A percentile compares a stretch with the other conserved stretches of the same genome.
Evolutionary conservation across 1,140 invertebrate species (phyloP).

Genomic region (Epicauta chinensis): DNA sequence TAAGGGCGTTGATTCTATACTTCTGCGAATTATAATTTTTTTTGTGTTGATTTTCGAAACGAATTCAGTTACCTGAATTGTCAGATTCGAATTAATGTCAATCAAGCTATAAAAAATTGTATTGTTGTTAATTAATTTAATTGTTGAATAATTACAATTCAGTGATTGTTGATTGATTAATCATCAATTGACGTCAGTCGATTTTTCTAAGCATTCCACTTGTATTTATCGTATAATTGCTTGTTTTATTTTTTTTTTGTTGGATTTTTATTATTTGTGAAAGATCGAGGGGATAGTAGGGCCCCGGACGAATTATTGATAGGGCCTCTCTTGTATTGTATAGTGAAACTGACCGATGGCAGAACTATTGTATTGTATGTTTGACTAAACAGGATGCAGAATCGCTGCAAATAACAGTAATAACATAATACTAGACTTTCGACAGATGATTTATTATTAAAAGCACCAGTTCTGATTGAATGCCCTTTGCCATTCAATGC

Average conservation of each 20-base stretch:
- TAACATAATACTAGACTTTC: constrained; percentile 35
- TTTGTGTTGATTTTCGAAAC: no score
- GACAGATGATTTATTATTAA: constrained; percentile 39
- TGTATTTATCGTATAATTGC: no score
- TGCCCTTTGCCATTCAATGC: constrained; percentile 24
- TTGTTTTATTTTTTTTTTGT: no score
- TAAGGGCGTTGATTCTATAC: constrained; percentile 31
- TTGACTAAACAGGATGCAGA: constrained; percentile 38
- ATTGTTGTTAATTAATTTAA: no score
- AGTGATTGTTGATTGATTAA: constrained; percentile 8
- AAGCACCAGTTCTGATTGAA: constrained; percentile 17
- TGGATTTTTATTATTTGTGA: no score
- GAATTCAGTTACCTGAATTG: no score
- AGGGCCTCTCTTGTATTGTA: constrained; percentile 18
- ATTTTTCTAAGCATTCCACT: no score
- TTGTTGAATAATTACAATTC: no score
- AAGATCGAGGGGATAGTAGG: no score
- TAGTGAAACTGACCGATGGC: constrained; percentile 33
- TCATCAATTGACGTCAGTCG: neutral
- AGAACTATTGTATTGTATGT: constrained; percentile 32
- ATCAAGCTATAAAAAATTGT: no score
- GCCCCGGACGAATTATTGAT: neutral
- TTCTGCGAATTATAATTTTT: constrained; percentile 7
- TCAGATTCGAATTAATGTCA: no score
- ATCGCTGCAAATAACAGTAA: constrained; percentile 36